Percentiles rank a stretch among this genome's conserved stretches.
Conservation (phyloP, 2,888 invertebrate genomes). For the Platerodrilus igneus region DNA sequence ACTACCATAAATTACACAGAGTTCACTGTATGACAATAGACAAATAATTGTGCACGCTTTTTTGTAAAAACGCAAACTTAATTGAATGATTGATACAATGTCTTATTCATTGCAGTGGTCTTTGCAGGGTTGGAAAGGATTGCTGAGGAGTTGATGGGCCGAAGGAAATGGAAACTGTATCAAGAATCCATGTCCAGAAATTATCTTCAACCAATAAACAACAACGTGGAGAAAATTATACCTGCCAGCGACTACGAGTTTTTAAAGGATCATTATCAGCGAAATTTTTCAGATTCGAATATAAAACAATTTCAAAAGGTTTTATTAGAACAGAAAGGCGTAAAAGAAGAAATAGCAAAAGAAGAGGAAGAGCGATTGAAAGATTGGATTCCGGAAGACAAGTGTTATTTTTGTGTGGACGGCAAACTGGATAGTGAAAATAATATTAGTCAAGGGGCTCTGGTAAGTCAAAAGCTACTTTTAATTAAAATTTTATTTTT, state of each 20-base stretch:
- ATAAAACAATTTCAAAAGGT: conserved; percentile 21
- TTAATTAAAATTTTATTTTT: too few species aligned
- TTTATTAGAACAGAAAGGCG: conserved; percentile 37
- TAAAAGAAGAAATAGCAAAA: conserved; percentile 33
- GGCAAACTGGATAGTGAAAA: conserved; percentile 60
- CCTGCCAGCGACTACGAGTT: conserved; percentile 33
- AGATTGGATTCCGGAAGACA: conserved; percentile 75
- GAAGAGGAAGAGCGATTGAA: conserved; percentile 41
- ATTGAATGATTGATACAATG: too few species aligned
- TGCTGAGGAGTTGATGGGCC: conserved; percentile 95
- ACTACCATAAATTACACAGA: conserved; percentile 5
- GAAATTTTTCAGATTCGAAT: conserved; percentile 22
- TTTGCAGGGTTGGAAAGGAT: conserved; percentile 90
- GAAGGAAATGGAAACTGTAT: conserved; percentile 93
- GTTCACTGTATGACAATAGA: neutral
- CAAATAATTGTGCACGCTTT: too few species aligned
- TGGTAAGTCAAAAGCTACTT: conserved; percentile 50
- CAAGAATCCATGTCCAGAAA: conserved; percentile 63
- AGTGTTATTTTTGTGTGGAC: conserved; percentile 81
- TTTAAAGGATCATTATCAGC: conserved; percentile 36
- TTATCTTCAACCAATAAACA: conserved; percentile 48
- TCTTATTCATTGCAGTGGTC: too few species aligned
- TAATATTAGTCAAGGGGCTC: conserved; percentile 53
- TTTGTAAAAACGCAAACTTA: too few species aligned
- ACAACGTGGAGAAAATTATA: conserved; percentile 44